Evolutionary conservation across 2,888 invertebrate species (phyloP).

Genomic region (Elmis aenea): DNA sequence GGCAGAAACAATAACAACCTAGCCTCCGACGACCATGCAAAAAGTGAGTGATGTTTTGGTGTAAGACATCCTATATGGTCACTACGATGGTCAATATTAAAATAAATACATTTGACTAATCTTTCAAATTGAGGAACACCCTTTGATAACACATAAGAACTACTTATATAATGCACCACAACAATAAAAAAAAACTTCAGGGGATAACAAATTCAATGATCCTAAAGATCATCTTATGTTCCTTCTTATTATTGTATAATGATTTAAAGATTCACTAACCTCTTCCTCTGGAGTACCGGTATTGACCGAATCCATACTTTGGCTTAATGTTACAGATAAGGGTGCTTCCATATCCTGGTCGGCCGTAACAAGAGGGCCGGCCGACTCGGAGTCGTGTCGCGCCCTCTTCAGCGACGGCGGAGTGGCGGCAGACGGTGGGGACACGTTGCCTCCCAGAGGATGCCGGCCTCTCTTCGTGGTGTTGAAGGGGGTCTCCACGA

Average conservation of each 20-base stretch:
- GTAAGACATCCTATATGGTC: too few species aligned
- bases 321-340: constrained; percentile 76
- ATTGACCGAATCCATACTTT: constrained; percentile 97
- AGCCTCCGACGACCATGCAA: constrained; percentile 1
- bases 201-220: too few species aligned
- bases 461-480: constrained; percentile 48
- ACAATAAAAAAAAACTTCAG: too few species aligned
- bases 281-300: constrained; percentile 95
- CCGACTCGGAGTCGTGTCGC: constrained; percentile 43
- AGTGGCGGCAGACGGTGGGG: constrained; percentile 42
- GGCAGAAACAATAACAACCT: constrained; percentile 1
- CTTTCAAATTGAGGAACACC: too few species aligned
- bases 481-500: constrained; percentile 47
- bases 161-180: too few species aligned
- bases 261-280: constrained; percentile 63
- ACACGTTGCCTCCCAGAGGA: constrained; percentile 45
- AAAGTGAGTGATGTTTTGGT: background rate
- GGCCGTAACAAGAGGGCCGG: constrained; percentile 32
- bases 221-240: too few species aligned
- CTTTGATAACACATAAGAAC: too few species aligned
- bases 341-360: constrained; percentile 61
- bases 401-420: constrained; percentile 46
- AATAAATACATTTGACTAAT: too few species aligned
- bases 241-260: too few species aligned
- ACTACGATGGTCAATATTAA: too few species aligned